Base-by-base conservation (phyloP, 2,113 vertebrate species). In the Halcyon senegalensis region DNA sequence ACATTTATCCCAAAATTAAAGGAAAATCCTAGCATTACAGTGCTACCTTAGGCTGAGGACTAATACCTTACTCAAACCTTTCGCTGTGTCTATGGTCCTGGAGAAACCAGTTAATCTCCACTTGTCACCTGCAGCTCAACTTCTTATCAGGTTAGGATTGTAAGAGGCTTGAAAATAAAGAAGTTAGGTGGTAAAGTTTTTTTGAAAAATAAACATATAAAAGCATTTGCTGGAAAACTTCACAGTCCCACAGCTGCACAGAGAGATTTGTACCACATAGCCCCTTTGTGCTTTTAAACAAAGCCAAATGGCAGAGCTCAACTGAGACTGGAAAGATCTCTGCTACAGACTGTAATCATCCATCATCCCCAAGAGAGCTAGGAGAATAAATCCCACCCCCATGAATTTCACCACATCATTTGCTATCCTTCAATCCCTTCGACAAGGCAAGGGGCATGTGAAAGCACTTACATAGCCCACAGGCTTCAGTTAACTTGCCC, bases 241-340 rank as follows among this genome's bases (percentile, higher is more conserved):
- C 44, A 33, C 23, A 0, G 0, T 78, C 77, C 30, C 5, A 70
- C 43, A 23, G 23, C 17, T 70, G 35, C 55, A 53, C 1, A 2
- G 30, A 33, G 18, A 0, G 0, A 64, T 80, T 81, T 51, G 15
- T 56, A 39, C 31, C 27, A 27, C 2, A 4, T 10, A 87, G 35
- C 24, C 15, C 41, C 37, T 84, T 81, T 44, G 30, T 77, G 7
- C 6, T 87, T 66, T 81, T 70, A 50, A 84, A 85, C 41, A 90
- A 94, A 93, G n/a, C 20, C 50, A 84, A 94, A 75, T 28, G 43
- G 28, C 37, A 90, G 51, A 70, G 41, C 41, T 93, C 50, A 90
- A 0, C n/a, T 55, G 46, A 70, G 51, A 50, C 35, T 75, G 85
- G 14, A 84, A 78, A 78, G 84, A 84, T 62, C 50, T 87, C 64